Base-by-base conservation (phyloP, 1,140 invertebrate species). In the Hylaeus volcanicus region DNA sequence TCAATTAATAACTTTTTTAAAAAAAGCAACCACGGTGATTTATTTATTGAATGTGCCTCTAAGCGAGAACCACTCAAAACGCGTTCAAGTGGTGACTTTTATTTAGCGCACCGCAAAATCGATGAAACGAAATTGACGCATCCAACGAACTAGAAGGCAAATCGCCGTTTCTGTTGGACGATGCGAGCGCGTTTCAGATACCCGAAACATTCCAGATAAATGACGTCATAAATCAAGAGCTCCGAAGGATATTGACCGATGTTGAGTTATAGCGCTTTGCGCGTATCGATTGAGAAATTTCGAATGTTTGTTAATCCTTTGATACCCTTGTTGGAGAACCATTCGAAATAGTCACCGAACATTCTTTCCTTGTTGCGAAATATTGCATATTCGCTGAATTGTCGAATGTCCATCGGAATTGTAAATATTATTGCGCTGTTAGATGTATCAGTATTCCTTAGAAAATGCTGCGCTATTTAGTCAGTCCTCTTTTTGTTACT, bases 171-270 rank as follows among this genome's bases (percentile, higher is more conserved):
- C 66, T 45, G 41, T 3, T 58, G 51, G 51, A 69, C 73, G 65
- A 64, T 43, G 37, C 58, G 48, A 14, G 61, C 53, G 41, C 55
- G 45, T 61, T 78, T 71, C 66, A 61, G 56, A 61, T 71, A 78
- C 60, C 58, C 61, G 66, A 58, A 78, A 48, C 60, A 61, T 71
- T n/a, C 75, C 8, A 51, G 75, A 78, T 78, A 61, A 71, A 78
- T 78, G 43, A 58, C 45, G 45, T 39, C 15, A 56, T 78, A 78
- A 71, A 78, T 78, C 66, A 78, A 71, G 12, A 43, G 45, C 37
- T 39, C 39, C 45, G 64, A 58, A 48, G 53, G 65, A 77, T 78
- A 71, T 78, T 53, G 75, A 55, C 56, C 48, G 48, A 12, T 43
- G 43, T 37, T 69, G 74, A 76, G 26, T 71, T 78, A 78, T n/a